A percentile compares a stretch with the other conserved stretches of the same genome.
Evolutionary conservation across 2,797 vertebrate species (phyloP).

Genomic region (Thripadectes ignobilis): DNA sequence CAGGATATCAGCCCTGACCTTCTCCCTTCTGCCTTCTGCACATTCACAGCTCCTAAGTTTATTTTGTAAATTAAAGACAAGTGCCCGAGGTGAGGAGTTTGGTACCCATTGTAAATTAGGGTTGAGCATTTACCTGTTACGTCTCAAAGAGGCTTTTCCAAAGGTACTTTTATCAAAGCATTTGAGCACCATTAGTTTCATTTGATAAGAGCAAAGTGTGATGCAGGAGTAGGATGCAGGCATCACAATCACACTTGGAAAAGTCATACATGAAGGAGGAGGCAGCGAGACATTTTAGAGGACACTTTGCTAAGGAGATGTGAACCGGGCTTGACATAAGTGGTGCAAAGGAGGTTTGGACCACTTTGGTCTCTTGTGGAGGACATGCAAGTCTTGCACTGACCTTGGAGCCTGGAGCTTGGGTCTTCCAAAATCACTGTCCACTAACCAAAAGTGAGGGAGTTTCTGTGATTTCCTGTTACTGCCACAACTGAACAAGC

Average conservation of each 20-base stretch:
- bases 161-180: neutral
- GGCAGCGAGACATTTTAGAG: neutral
- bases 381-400: fast-evolving
- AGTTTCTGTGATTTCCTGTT: neutral
- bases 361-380: neutral
- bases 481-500: neutral
- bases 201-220: neutral
- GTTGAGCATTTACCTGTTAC: neutral
- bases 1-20: neutral
- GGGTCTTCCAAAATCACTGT: neutral
- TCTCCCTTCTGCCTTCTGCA: neutral
- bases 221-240: neutral
- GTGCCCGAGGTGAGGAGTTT: neutral
- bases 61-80: neutral
- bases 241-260: neutral
- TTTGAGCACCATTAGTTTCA: neutral
- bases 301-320: neutral
- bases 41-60: neutral
- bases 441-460: neutral
- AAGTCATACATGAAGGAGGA: neutral
- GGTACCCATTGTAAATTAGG: neutral
- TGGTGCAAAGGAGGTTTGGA: neutral
- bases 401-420: neutral
- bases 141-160: fast-evolving
- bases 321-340: neutral